These are phyloP conservation scores for Philereme transversata DNA, from an alignment of 2,888 invertebrate genomes.

Conservation along the genomic window DNA sequence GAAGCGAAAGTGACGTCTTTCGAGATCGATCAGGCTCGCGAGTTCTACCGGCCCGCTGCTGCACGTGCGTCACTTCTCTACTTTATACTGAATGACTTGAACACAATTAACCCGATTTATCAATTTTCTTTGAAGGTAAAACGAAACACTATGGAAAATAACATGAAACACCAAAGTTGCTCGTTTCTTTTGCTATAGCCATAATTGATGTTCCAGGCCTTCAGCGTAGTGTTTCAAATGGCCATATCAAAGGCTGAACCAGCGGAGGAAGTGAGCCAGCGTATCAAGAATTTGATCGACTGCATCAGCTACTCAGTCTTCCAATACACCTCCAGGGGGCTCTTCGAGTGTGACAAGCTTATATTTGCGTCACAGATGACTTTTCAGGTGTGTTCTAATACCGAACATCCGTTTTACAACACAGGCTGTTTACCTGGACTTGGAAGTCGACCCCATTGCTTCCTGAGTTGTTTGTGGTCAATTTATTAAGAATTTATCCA, in stretches of 20 bases:
- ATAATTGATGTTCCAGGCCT: slow-evolving; percentile 86
- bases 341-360: slow-evolving; percentile 98
- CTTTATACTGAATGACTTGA: slow-evolving; percentile 97
- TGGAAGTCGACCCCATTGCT: too few species aligned
- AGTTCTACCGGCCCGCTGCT: slow-evolving; percentile 94
- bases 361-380: slow-evolving; percentile 98
- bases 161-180: background rate
- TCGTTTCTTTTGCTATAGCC: too few species aligned
- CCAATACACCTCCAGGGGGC: slow-evolving; percentile 96
- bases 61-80: slow-evolving; percentile 96
- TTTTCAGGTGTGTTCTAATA: slow-evolving; percentile 87
- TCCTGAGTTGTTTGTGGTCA: too few species aligned
- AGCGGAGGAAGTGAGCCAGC: slow-evolving; percentile 89
- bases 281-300: slow-evolving; percentile 96
- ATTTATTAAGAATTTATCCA: too few species aligned
- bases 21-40: slow-evolving; percentile 96
- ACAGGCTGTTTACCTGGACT: too few species aligned
- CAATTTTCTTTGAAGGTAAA: slow-evolving; percentile 96
- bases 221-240: slow-evolving; percentile 98
- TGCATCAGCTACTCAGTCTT: slow-evolving; percentile 97
- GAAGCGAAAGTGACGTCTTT: slow-evolving; percentile 96
- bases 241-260: slow-evolving; percentile 95
- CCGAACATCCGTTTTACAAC: too few species aligned
- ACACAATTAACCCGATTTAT: slow-evolving; percentile 98
- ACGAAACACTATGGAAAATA: background rate